Conservation (phyloP, 2,888 invertebrate species). For the Bedellia somnulentella region DNA sequence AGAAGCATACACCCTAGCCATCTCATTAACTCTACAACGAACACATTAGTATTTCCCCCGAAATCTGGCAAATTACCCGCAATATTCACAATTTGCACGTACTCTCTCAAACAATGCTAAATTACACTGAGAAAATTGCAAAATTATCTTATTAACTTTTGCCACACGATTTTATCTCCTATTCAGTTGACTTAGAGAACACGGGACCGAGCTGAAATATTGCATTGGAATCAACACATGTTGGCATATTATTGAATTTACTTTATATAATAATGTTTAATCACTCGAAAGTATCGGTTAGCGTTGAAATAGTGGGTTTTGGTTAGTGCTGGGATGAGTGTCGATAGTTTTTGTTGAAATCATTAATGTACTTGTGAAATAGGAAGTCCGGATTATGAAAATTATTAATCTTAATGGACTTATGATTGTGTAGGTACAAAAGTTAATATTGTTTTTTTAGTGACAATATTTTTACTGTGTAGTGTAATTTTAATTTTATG, state of each 20-base stretch:
- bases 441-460: no score
- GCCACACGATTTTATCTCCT: no score
- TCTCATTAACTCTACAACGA: constrained; percentile 28
- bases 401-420: no score
- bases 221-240: constrained; percentile 3
- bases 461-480: no score
- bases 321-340: constrained; percentile 18
- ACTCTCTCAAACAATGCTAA: constrained; percentile 32
- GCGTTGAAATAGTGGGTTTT: constrained; percentile 25
- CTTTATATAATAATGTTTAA: constrained; percentile 61
- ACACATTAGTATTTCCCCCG: constrained; percentile 28
- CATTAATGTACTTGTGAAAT: no score
- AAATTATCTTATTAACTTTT: no score
- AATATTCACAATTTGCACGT: constrained; percentile 46
- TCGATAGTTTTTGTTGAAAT: background rate
- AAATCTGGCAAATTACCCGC: constrained; percentile 44
- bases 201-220: no score
- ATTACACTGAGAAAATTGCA: no score
- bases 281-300: constrained; percentile 47
- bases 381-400: no score
- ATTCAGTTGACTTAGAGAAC: no score
- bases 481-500: no score
- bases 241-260: constrained; percentile 52
- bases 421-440: no score
- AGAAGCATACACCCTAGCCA: constrained; percentile 4